Percentiles rank a stretch among this genome's conserved stretches.
Evolutionary conservation across 1,140 invertebrate species (phyloP).

Genomic region (Lamellibrachia luymesi): DNA sequence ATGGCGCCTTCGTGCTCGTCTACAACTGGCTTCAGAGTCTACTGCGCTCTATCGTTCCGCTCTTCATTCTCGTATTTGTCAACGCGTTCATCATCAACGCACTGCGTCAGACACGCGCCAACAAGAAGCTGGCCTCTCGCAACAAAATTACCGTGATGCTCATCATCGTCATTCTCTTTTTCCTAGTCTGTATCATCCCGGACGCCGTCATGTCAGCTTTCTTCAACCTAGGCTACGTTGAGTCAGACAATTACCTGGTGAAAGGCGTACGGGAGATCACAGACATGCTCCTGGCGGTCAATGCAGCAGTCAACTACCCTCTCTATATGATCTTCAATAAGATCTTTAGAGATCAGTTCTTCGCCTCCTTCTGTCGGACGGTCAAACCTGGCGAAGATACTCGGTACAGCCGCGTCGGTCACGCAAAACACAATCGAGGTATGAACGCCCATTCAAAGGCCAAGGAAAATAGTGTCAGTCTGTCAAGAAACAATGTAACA

Average conservation of each 20-base stretch:
- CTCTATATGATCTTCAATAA: constrained; percentile 28
- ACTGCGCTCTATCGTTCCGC: constrained; percentile 22
- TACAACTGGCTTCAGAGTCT: constrained; percentile 27
- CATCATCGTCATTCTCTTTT: constrained; percentile 24
- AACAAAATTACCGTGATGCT: constrained; percentile 27
- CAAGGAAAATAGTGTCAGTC: background rate
- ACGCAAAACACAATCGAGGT: background rate
- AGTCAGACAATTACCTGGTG: constrained; percentile 28
- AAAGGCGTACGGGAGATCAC: constrained; percentile 28
- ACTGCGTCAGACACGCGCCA: constrained; percentile 19
- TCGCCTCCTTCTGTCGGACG: constrained; percentile 8
- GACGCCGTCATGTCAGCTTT: constrained; percentile 26
- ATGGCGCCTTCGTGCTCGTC: constrained; percentile 9
- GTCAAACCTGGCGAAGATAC: background rate
- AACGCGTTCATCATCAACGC: constrained; percentile 25
- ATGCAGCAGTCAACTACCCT: constrained; percentile 22
- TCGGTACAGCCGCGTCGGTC: background rate
- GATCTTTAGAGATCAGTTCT: constrained; percentile 16
- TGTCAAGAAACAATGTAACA: background rate
- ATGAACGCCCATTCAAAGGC: background rate
- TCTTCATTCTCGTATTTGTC: constrained; percentile 16
- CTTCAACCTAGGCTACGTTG: constrained; percentile 25
- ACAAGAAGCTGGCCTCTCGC: constrained; percentile 22
- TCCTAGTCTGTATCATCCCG: constrained; percentile 26
- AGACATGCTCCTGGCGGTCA: constrained; percentile 25